Base-by-base conservation (phyloP, 2,888 invertebrate genomes). In the Ochropacha duplaris region DNA sequence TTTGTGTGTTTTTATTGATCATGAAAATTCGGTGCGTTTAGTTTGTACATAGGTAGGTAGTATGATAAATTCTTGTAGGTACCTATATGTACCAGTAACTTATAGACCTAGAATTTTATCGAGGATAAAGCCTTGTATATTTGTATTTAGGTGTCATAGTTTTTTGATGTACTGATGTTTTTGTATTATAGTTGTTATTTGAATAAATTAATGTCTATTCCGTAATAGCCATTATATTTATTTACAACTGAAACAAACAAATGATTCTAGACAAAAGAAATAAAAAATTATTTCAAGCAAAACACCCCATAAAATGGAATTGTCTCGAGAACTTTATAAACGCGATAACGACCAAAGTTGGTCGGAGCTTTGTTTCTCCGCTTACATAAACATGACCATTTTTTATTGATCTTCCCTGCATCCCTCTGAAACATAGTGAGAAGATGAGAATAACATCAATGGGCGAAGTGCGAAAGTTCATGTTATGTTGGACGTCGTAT, bases 231-330 rank as follows among this genome's bases (percentile, higher is more conserved):
- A 58, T 60, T 63, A 66, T 68, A 69, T 77, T 72, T 77, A 72
- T 68, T 62, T 62, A 72, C n/a, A n/a, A n/a, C 69, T 67, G 59
- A 78, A 77, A 73, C 76, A 85, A 84, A 87, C 81, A 82, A 84
- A 79, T 76, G 66, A 69, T 83, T 79, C 77, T 68, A 88, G 81
- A 88, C 86, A 86, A 88, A 86, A 84, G 82, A 85, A 87, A 91
- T 90, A 89, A 90, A 78, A 89, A 84, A 87, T 84, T 90, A 91
- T 91, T 90, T 90, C 82, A 79, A 87, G 84, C 90, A 90, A 91
- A 92, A 92, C 92, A 92, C 92, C 92, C 91, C 83, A 92, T 92
- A 92, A 92, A 92, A 88, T 74, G 84, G 83, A 90, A 90, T 87
- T 84, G 90, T 90, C 90, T 88, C 88, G 84, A 85, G 85, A 90